phyloP scores from a whole-genome alignment of 1,140 invertebrate genomes.

The Hylaeus anthracinus region DNA sequence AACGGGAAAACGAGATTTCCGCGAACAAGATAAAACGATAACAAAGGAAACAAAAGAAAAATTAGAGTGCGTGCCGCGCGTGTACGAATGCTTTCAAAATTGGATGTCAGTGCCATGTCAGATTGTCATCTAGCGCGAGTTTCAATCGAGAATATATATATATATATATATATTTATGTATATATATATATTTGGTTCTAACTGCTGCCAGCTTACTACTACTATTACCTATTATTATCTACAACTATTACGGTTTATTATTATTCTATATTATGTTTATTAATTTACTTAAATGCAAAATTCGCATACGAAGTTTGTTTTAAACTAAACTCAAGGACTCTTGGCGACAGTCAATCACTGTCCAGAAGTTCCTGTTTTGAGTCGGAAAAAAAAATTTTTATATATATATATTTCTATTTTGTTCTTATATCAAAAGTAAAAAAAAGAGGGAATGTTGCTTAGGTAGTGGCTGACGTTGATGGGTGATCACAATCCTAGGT shows the following conservation, averaged over 20 bases:
- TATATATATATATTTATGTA: no score
- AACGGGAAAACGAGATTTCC: conserved; percentile 17
- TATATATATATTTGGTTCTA: conserved; percentile 71
- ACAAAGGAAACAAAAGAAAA: conserved; percentile 48
- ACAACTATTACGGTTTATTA: conserved; percentile 71
- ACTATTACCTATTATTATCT: conserved; percentile 76
- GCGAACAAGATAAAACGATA: conserved; percentile 5
- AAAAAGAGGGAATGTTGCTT: conserved; percentile 66
- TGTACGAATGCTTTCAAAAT: conserved; percentile 64
- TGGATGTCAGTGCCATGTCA: conserved; percentile 77
- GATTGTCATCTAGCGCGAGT: conserved; percentile 76
- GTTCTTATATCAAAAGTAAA: conserved; percentile 63
- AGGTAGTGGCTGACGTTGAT: conserved; percentile 78
- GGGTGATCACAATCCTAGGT: conserved; percentile 81
- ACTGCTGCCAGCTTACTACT: conserved; percentile 78
- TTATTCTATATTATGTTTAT: conserved; percentile 76
- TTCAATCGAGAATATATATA: conserved; percentile 66
- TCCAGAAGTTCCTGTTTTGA: conserved; percentile 51
- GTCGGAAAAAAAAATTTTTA: conserved; percentile 19
- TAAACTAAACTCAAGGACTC: conserved; percentile 61
- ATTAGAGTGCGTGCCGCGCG: conserved; percentile 56
- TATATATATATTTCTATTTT: conserved; percentile 69
- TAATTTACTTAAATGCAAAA: conserved; percentile 73
- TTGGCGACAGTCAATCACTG: conserved; percentile 74
- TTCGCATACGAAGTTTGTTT: conserved; percentile 35